Evolutionary conservation across 1,140 invertebrate species (phyloP).

Genomic region (Contarinia nasturtii): DNA sequence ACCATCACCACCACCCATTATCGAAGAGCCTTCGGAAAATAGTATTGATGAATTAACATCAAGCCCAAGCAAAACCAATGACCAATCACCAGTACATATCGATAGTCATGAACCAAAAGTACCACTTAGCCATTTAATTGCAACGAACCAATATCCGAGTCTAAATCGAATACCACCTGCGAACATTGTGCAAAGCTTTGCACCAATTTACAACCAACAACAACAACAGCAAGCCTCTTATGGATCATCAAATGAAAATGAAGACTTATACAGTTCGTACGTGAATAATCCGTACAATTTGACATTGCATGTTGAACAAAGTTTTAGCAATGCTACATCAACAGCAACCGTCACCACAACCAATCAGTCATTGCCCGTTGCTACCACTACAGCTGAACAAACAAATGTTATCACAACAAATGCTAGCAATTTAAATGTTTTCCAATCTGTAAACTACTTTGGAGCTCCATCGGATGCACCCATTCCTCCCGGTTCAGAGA

Average conservation of each 20-base stretch:
- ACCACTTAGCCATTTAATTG: background rate
- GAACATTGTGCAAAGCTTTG: conserved; percentile 19
- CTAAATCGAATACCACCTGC: conserved; percentile 15
- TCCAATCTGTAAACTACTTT: conserved; percentile 32
- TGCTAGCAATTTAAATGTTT: conserved; percentile 13
- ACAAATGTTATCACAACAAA: conserved; percentile 9
- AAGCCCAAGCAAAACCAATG: background rate
- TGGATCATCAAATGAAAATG: background rate
- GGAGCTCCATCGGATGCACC: conserved; percentile 22
- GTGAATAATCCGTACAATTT: conserved; percentile 28
- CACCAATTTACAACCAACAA: conserved; percentile 12
- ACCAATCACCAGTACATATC: background rate
- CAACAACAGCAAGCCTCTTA: background rate
- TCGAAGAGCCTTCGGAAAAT: too few species aligned
- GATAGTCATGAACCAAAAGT: background rate
- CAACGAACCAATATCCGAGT: conserved; percentile 15
- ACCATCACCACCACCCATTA: too few species aligned
- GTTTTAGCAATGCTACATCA: background rate
- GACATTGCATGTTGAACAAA: conserved; percentile 10
- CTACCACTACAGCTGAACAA: conserved; percentile 10
- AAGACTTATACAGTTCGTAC: conserved; percentile 26
- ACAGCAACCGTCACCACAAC: background rate
- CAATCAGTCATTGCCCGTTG: background rate
- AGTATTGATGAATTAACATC: too few species aligned
- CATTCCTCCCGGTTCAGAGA: conserved; percentile 32